Evolutionary conservation across 2,888 invertebrate genomes (phyloP).

Genomic region (Sisyra terminalis): DNA sequence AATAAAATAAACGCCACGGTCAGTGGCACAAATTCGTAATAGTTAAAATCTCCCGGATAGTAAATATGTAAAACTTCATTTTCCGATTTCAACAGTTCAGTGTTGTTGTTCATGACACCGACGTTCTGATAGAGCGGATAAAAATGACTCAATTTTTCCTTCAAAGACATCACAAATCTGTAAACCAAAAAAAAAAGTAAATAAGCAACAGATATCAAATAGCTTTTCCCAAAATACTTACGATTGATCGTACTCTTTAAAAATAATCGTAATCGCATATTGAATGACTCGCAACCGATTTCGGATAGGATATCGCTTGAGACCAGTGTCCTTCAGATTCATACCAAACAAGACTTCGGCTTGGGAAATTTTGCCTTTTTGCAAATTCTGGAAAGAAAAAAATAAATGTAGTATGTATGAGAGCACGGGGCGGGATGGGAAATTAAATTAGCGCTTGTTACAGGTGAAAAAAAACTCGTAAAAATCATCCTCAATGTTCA

Average conservation of each 20-base stretch:
- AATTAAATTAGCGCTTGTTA: no score
- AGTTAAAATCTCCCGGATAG: constrained; percentile 79
- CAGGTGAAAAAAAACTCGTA: no score
- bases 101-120: constrained; percentile 11
- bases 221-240: constrained; percentile 27
- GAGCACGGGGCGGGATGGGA: no score
- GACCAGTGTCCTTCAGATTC: constrained; percentile 76
- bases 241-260: constrained; percentile 62
- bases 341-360: constrained; percentile 88
- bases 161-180: constrained; percentile 62
- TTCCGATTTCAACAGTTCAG: constrained; percentile 12
- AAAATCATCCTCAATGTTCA: no score
- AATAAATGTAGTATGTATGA: background rate
- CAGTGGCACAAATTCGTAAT: constrained; percentile 70
- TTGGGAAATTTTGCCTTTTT: constrained; percentile 68
- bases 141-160: constrained; percentile 44
- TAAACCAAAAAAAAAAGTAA: constrained; percentile 12
- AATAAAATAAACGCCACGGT: constrained; percentile 69
- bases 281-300: constrained; percentile 73
- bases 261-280: constrained; percentile 77
- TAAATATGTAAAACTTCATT: constrained; percentile 53
- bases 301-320: constrained; percentile 74
- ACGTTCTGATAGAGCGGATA: constrained; percentile 53
- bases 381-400: constrained; percentile 46
- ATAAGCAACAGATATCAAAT: no score